phyloP scores from a whole-genome alignment of 2,113 vertebrate species.

The Kobus ellipsiprymnus region DNA sequence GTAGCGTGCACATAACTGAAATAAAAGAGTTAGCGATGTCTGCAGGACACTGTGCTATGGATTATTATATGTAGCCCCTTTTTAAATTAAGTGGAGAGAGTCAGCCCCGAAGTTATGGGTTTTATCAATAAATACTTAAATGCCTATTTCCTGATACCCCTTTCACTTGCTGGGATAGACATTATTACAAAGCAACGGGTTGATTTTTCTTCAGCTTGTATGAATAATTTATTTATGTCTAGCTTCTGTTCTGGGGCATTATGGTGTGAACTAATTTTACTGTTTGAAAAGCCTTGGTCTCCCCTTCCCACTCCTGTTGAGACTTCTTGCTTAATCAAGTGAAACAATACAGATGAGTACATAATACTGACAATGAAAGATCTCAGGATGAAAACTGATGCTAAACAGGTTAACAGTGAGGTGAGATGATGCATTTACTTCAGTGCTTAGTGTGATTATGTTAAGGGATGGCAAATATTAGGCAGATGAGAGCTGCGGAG shows the following conservation, averaged over 20 bases:
- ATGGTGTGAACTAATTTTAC: not conserved
- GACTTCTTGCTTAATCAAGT: not conserved
- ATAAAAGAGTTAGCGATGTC: not conserved
- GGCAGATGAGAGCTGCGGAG: not conserved
- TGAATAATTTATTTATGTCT: not conserved
- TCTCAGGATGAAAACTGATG: not conserved
- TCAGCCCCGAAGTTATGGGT: not conserved
- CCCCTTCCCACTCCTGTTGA: not conserved
- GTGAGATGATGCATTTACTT: rapidly evolving
- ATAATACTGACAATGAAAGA: not conserved
- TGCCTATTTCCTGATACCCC: not conserved
- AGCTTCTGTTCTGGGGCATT: not conserved
- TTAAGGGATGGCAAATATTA: not conserved
- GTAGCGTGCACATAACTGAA: not conserved
- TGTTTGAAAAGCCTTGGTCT: not conserved
- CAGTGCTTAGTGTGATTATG: not conserved
- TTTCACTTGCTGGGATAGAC: not conserved
- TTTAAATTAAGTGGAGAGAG: not conserved
- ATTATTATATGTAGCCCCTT: not conserved
- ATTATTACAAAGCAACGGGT: not conserved
- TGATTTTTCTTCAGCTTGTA: not conserved
- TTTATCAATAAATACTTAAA: not conserved
- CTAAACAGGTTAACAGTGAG: not conserved
- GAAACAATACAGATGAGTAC: not conserved
- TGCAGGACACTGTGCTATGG: too few species aligned